A percentile compares a stretch with the other conserved stretches of the same genome.
These are phyloP conservation scores for Furcula furcula DNA, from an alignment of 2,888 invertebrate species.

Conservation along the genomic window DNA sequence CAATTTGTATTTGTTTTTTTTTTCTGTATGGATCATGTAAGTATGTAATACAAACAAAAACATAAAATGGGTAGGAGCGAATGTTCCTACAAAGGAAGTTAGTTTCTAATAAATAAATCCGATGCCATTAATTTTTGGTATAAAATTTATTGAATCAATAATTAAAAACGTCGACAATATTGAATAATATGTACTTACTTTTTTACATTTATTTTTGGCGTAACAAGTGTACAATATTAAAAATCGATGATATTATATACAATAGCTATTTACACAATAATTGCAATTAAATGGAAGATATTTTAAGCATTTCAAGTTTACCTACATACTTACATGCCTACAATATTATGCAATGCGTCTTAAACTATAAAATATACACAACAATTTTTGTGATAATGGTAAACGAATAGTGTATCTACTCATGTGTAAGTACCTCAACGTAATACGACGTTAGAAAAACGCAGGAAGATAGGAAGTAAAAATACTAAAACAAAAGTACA, in stretches of 20 bases:
- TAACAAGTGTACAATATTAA: slow-evolving; percentile 47
- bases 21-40: too few relatives aligned
- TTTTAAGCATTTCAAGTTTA: slow-evolving; percentile 20
- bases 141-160: slow-evolving; percentile 47
- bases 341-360: slow-evolving; percentile 25
- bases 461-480: too few relatives aligned
- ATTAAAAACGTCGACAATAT: slow-evolving; percentile 35
- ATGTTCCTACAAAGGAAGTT: too few relatives aligned
- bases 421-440: too few relatives aligned
- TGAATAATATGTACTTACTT: slow-evolving; percentile 33
- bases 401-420: too few relatives aligned
- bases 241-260: slow-evolving; percentile 38
- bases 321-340: slow-evolving; percentile 17
- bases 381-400: slow-evolving; percentile 17
- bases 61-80: too few relatives aligned
- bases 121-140: too few relatives aligned
- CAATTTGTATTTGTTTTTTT: too few relatives aligned
- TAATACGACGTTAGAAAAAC: too few relatives aligned
- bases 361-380: slow-evolving; percentile 17
- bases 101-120: too few relatives aligned
- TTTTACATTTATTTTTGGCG: slow-evolving; percentile 39
- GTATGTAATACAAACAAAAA: too few relatives aligned
- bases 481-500: too few relatives aligned
- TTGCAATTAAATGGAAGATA: slow-evolving; percentile 31
- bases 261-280: slow-evolving; percentile 34